Evolutionary conservation across 2,888 invertebrate species (phyloP), one percentile per base, ranked within the genome.

Genomic region (Rhingia rostrata): DNA sequence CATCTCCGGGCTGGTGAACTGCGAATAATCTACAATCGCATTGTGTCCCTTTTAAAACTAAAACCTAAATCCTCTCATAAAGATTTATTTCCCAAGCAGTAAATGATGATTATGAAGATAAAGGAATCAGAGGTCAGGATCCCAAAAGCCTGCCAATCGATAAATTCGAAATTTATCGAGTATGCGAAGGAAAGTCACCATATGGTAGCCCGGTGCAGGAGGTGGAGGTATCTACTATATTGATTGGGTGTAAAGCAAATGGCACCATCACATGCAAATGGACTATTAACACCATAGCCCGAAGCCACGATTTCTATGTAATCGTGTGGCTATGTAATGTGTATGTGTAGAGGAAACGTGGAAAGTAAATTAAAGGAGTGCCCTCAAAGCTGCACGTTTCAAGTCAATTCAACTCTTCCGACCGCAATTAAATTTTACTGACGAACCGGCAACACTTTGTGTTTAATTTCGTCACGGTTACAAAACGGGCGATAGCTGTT

Each of bases 101-200:
- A 73, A 83, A 69, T 51, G 72, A 77, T 78, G 54, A 77, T 73
- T 66, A 49, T 69, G 74, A 39, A 10, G 37, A 77, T 47, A 75
- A 49, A 54, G 60, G 22, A 72, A 83, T 83, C 83, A 83, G 72
- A 83, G 83, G 83, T 79, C 83, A 83, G 83, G 83, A 72, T 78
- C 51, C 73, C 61, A 4, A 51, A 64, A 32, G 45, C 61, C 61
- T 60, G 60, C 51, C 45, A 78, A 79, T 83, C 83, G 83, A 83
- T 83, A 79, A 64, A 83, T 69, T 79, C 69, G 35, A 74, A 79
- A 73, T 69, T 73, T 69, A 78, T 83, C 78, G 79, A 69, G 41
- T 39, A 63, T 63, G 41, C 35, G 56, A 69, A 58, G 49, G 66
- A 30, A 39, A 64, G 73, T 22, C 49, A 43, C 39, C 47, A 64